Conservation (phyloP, 1,140 invertebrate genomes). For the Halesus radiatus region DNA sequence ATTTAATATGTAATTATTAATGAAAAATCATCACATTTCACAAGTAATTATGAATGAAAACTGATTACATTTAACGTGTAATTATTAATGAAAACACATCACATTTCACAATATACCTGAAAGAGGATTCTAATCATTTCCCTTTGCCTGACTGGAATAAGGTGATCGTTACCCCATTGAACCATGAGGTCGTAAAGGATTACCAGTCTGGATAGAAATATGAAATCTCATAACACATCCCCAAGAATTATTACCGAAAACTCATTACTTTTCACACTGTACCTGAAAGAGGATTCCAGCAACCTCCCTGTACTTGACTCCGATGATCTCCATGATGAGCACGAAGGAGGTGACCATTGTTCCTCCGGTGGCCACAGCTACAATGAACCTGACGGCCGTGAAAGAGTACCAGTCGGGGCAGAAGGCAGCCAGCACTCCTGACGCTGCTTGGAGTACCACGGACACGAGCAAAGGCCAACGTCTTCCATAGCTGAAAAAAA, state of each 20-base stretch:
- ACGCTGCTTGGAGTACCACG: constrained; percentile 75
- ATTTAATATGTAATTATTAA: no score
- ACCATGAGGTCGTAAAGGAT: constrained; percentile 79
- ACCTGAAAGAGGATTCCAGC: constrained; percentile 81
- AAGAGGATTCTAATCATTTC: no score
- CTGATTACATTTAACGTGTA: no score
- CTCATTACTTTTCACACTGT: neutral
- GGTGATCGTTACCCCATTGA: no score
- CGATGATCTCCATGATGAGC: constrained; percentile 81
- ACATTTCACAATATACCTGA: no score
- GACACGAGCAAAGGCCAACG: constrained; percentile 77
- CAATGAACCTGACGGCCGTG: constrained; percentile 77
- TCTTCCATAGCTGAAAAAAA: constrained; percentile 76
- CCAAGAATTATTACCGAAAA: no score
- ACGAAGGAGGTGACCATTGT: constrained; percentile 84
- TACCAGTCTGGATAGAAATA: no score
- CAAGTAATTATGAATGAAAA: no score
- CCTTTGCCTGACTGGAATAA: neutral
- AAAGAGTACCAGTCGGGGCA: constrained; percentile 80
- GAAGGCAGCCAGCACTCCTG: constrained; percentile 76
- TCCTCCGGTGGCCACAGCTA: constrained; percentile 80
- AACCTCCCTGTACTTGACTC: constrained; percentile 77
- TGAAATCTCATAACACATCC: no score
- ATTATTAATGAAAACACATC: no score
- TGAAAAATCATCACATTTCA: no score